Evolutionary conservation across 2,888 invertebrate genomes (phyloP), one percentile per base, ranked within the genome.

Genomic region (Epistrophe eligans): DNA sequence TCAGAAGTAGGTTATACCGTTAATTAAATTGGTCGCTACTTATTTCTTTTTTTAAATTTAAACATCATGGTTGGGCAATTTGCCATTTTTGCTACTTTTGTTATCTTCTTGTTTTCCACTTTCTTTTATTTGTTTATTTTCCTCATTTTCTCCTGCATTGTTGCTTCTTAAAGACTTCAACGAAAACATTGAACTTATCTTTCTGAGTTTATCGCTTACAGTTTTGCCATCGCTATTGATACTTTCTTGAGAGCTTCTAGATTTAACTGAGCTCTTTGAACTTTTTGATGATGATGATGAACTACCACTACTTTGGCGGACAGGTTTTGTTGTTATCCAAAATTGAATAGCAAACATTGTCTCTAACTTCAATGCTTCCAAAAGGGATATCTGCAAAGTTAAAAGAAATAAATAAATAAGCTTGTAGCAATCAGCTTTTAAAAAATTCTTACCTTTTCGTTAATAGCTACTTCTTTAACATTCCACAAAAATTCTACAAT

Each of bases 401-500:
- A 0, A 43, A 15, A 24, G 3, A 24, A 24, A 24, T 24, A 24
- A 24, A 24, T 24, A 24, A 24, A n/a, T n/a, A n/a, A n/a, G n/a
- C n/a, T n/a, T n/a, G n/a, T n/a, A n/a, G n/a, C n/a, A n/a, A n/a
- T n/a, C n/a, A n/a, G n/a, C n/a, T n/a, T n/a, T n/a, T n/a, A n/a
- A n/a, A n/a, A n/a, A n/a, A n/a, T n/a, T 24, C 24, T 32, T 91
- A 97, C 97, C 94, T 96, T 96, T 92, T 97, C 96, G 80, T 95
- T 95, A 2, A 96, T 95, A 32, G 97, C 95, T 64, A 97, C 95
- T 90, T 96, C 94, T 89, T 96, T 95, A 2, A 97, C 95, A 91
- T 98, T 97, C 95, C 97, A 95, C 19, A 97, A 93, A 91, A 98
- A 98, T 92, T 99, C 98, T 24, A 96, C 93, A 11, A 97, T 92